Conservation (phyloP, 1,140 invertebrate species). For the Thaumetopoea pityocampa region DNA sequence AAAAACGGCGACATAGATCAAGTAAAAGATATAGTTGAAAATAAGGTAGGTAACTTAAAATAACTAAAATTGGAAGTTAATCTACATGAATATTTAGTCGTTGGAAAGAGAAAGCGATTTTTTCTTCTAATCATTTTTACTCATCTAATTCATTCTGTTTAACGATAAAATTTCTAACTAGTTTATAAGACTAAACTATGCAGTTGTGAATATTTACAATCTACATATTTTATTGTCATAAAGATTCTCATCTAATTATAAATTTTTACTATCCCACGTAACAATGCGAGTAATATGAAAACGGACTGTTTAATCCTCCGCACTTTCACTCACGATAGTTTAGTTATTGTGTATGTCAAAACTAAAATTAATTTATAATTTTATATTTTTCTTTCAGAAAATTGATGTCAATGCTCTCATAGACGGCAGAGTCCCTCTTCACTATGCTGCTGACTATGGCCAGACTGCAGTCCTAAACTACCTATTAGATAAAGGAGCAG, state of each 20-base stretch:
- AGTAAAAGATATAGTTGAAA: conserved; percentile 91
- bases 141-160: no score
- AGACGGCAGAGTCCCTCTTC: conserved; percentile 89
- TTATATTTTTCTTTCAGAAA: conserved; percentile 76
- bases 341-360: no score
- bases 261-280: no score
- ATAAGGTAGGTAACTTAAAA: conserved; percentile 79
- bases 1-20: conserved; percentile 96
- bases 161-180: no score
- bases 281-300: no score
- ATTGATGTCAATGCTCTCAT: conserved; percentile 91
- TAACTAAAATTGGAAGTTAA: background rate
- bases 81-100: conserved; percentile 9
- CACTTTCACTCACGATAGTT: no score
- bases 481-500: conserved; percentile 90
- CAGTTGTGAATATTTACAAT: no score
- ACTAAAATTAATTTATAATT: background rate
- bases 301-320: no score
- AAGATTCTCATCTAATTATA: no score
- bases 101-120: conserved; percentile 30
- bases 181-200: no score
- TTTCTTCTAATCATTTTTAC: conserved; percentile 5
- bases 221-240: no score
- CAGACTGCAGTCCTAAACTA: conserved; percentile 94
- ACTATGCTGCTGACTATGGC: conserved; percentile 97